phyloP scores from a whole-genome alignment of 2,113 vertebrate species.

The Morphnarchus princeps region DNA sequence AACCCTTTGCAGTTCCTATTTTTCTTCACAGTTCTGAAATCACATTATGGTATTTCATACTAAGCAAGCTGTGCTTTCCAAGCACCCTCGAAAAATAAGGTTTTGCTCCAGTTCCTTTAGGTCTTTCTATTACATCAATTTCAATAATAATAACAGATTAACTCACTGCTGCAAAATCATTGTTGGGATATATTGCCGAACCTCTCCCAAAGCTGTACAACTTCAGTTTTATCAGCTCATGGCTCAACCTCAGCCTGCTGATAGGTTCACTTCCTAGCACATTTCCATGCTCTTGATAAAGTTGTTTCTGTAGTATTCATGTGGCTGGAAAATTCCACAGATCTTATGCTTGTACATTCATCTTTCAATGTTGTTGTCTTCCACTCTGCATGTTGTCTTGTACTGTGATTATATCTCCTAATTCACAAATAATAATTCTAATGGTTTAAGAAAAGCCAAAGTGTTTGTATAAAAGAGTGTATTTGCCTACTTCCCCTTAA shows the following conservation, averaged over 20 bases:
- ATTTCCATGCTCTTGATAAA: background rate
- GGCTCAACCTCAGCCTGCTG: background rate
- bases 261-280: background rate
- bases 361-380: background rate
- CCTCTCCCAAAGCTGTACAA: background rate
- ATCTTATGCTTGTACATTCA: fast-evolving
- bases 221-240: background rate
- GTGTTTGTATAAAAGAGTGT: background rate
- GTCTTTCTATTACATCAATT: background rate
- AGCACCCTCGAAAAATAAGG: background rate
- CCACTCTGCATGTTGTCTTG: background rate
- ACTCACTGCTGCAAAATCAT: background rate
- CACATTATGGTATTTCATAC: background rate
- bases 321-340: background rate
- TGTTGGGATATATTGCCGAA: background rate
- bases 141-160: background rate
- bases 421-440: background rate
- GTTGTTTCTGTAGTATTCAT: background rate
- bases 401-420: background rate
- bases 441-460: background rate
- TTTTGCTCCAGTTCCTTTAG: background rate
- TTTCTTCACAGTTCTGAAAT: background rate
- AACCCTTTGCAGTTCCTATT: background rate
- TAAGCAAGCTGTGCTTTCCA: background rate
- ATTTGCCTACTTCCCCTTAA: background rate